Conservation (phyloP, 2,113 vertebrate species). For the Lepus europaeus region DNA sequence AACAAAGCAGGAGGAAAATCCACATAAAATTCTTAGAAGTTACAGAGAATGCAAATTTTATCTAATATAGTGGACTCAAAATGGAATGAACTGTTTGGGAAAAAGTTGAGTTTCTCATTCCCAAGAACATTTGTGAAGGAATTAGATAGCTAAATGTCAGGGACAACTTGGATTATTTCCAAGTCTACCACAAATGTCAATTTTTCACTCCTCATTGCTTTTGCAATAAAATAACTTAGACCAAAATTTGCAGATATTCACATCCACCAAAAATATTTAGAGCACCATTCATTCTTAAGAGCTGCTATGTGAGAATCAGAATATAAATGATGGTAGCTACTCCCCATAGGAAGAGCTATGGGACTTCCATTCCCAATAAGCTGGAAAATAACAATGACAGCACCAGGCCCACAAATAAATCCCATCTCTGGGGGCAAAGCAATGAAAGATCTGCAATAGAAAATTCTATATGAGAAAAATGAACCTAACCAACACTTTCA, state of each 20-base stretch:
- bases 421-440: background rate
- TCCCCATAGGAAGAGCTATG: background rate
- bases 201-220: background rate
- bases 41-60: constrained; percentile 25
- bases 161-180: background rate
- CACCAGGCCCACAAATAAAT: background rate
- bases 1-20: background rate
- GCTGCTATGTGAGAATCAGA: background rate
- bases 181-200: background rate
- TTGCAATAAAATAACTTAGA: background rate
- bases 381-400: background rate
- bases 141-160: background rate
- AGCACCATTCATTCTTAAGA: background rate
- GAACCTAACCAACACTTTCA: background rate
- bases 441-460: background rate
- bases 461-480: background rate
- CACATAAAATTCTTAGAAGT: background rate
- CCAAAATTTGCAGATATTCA: background rate
- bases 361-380: background rate
- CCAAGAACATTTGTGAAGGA: background rate
- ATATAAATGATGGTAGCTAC: background rate
- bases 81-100: background rate
- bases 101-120: background rate
- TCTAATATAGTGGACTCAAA: background rate
- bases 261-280: background rate